Evolutionary conservation across 2,888 invertebrate genomes (phyloP), one percentile per base, ranked within the genome.

Genomic region (Diploptera punctata): DNA sequence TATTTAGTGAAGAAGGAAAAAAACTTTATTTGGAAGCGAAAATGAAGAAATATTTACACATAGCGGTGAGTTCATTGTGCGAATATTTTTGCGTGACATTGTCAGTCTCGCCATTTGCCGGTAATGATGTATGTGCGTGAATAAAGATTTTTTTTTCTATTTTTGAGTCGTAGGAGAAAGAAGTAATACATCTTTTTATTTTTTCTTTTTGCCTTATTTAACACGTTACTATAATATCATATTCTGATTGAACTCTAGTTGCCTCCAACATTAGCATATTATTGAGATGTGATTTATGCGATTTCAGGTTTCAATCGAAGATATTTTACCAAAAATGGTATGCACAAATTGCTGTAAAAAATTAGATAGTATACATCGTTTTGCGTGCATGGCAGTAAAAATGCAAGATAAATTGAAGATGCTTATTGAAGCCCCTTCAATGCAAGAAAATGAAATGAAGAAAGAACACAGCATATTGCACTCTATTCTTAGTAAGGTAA

Each of bases 251-350:
- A n/a, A n/a, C n/a, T n/a, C n/a, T n/a, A n/a, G n/a, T n/a, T n/a
- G n/a, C n/a, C n/a, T n/a, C n/a, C n/a, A n/a, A n/a, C n/a, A n/a
- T n/a, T n/a, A n/a, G n/a, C n/a, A n/a, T n/a, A n/a, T n/a, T 43
- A 38, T 29, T 29, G 38, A 54, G 24, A 24, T 21, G 44, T 65
- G 19, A 24, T 24, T 65, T 65, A 44, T 67, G 54, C 78, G 75
- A 67, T 79, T 80, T 67, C 81, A 91, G 91, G 87, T 91, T 72
- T 87, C 88, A 68, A 83, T 86, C 78, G 88, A 90, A 80, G 91
- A 91, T 79, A 87, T 85, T 78, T 82, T 91, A 75, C 89, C 91
- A 7, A 91, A 90, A 84, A 88, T 89, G 83, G 88, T 91, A 77
- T 91, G 91, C 79, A 83, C 86, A 70, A 84, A 85, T 75, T 91